These are phyloP conservation scores for Athetis lepigone DNA, from an alignment of 2,888 invertebrate genomes.

Conservation along the genomic window DNA sequence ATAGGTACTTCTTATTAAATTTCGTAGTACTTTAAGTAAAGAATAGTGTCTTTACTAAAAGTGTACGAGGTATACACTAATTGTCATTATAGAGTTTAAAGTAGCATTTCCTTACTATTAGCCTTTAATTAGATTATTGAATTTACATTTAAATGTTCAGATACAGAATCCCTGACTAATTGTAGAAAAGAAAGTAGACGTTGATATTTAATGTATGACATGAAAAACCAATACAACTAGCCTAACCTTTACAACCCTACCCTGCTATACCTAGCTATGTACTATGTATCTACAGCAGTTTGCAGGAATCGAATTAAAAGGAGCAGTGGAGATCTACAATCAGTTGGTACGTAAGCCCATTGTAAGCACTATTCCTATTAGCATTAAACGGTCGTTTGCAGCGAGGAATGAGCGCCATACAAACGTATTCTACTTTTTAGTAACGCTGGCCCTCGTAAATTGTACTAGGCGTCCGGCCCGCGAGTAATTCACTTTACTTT, in stretches of 20 bases:
- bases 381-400: conserved; percentile 80
- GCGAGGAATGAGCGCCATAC: conserved; percentile 65
- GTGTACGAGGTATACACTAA: neutral
- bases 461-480: conserved; percentile 70
- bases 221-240: neutral
- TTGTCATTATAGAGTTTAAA: neutral
- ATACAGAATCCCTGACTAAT: no score
- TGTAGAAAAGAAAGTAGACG: no score
- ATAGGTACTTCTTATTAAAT: neutral
- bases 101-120: neutral
- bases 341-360: conserved; percentile 77
- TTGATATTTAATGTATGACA: conserved; percentile 4
- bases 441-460: conserved; percentile 75
- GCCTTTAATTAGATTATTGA: neutral
- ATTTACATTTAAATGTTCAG: neutral
- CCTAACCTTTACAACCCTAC: neutral
- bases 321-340: conserved; percentile 60
- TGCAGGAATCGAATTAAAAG: conserved; percentile 48
- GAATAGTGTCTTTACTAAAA: conserved; percentile 13
- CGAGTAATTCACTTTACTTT: conserved; percentile 69
- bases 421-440: conserved; percentile 72
- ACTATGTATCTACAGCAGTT: conserved; percentile 24
- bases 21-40: conserved; percentile 27
- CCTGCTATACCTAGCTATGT: neutral
- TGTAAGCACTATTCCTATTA: conserved; percentile 81